phyloP scores from a whole-genome alignment of 1,140 invertebrate species.

The Drosophila ficusphila region DNA sequence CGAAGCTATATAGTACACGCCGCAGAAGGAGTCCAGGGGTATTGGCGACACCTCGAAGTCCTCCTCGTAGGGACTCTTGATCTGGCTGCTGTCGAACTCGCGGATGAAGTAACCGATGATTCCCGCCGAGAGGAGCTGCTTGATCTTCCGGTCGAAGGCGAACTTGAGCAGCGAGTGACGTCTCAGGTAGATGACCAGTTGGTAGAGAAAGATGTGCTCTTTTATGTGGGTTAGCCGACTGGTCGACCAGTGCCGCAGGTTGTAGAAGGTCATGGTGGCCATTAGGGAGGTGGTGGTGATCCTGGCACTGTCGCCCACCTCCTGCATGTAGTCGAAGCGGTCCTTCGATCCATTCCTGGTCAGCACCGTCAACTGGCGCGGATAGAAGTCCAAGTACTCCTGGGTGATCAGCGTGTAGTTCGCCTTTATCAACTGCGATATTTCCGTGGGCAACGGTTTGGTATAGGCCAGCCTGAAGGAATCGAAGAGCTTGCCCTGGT shows the following conservation, averaged over 20 bases:
- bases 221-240: constrained; percentile 44
- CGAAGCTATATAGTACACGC: constrained; percentile 34
- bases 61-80: neutral
- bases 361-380: constrained; percentile 30
- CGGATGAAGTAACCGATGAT: constrained; percentile 49
- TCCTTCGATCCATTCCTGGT: neutral
- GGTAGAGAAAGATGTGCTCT: constrained; percentile 62
- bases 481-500: constrained; percentile 67
- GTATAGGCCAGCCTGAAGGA: constrained; percentile 46
- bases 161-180: constrained; percentile 58
- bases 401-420: constrained; percentile 35
- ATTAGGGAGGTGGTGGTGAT: constrained; percentile 45
- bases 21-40: constrained; percentile 37
- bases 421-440: constrained; percentile 34
- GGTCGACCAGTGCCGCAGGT: constrained; percentile 34
- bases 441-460: constrained; percentile 28
- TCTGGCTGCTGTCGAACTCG: constrained; percentile 24
- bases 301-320: neutral
- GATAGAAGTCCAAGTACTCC: constrained; percentile 60
- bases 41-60: constrained; percentile 11
- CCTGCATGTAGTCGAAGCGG: constrained; percentile 44
- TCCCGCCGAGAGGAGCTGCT: constrained; percentile 56
- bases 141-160: constrained; percentile 62
- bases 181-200: constrained; percentile 61
- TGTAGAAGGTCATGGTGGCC: constrained; percentile 47